phyloP scores from a whole-genome alignment of 2,888 invertebrate genomes.

The Diarsia rubi region DNA sequence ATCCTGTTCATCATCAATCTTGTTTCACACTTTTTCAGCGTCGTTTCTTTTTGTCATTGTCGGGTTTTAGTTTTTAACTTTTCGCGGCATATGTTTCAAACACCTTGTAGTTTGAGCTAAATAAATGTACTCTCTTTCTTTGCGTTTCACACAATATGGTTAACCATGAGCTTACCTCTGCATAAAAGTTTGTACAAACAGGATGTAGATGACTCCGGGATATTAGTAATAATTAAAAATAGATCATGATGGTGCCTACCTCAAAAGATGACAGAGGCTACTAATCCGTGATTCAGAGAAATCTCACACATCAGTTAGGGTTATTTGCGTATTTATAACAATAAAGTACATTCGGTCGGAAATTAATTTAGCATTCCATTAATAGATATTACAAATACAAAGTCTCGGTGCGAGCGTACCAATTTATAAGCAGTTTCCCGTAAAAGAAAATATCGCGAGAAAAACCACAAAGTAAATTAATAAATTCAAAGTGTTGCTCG shows the following conservation, averaged over 20 bases:
- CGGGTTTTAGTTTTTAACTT: no score
- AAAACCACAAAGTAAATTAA: conserved; percentile 50
- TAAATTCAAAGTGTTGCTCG: conserved; percentile 11
- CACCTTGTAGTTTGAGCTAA: neutral
- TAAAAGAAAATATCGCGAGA: conserved; percentile 40
- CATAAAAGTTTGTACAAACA: neutral
- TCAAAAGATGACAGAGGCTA: neutral
- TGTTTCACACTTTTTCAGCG: no score
- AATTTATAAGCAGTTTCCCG: conserved; percentile 21
- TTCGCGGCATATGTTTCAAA: no score
- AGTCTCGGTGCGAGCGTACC: neutral
- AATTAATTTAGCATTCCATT: conserved; percentile 23
- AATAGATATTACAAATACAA: neutral
- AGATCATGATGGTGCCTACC: neutral
- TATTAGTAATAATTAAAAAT: neutral
- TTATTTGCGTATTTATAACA: neutral
- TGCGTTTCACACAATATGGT: neutral
- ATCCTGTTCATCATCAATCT: no score
- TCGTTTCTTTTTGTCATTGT: no score
- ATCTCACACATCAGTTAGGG: neutral
- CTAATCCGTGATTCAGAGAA: neutral
- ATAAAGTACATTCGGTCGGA: neutral
- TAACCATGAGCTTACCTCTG: neutral
- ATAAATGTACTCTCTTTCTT: neutral
- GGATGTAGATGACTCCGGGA: neutral